Evolutionary conservation across 2,797 vertebrate species (phyloP).

Genomic region (Petrocephalus schoutedeni): DNA sequence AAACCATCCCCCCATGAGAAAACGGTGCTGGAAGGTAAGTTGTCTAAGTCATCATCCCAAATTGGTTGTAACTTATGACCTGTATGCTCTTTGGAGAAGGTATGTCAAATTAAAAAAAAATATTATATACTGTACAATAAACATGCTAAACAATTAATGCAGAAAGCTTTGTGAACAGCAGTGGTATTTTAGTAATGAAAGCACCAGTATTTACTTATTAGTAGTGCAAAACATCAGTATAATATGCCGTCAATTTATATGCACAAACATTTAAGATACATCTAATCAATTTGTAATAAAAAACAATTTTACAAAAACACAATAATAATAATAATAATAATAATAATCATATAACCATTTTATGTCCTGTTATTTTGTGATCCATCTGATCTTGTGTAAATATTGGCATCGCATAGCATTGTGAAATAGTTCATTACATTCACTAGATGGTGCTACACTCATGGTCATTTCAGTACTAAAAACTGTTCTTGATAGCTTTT

Average conservation of each 20-base stretch:
- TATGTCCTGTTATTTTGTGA: neutral
- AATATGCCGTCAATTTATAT: neutral
- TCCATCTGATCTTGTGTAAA: neutral
- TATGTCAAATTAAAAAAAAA: neutral
- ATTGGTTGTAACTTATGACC: neutral
- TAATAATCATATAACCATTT: neutral
- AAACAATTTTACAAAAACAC: neutral
- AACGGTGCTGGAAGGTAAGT: neutral
- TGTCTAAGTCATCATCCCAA: neutral
- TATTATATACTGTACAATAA: neutral
- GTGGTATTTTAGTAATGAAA: neutral
- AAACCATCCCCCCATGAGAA: neutral
- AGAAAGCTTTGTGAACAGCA: neutral
- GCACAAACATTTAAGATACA: neutral
- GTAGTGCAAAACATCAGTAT: neutral
- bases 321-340: neutral
- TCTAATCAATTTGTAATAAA: neutral
- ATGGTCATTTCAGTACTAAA: neutral
- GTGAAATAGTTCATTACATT: neutral
- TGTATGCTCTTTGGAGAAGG: neutral
- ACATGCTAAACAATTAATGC: neutral
- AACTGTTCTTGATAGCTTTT: neutral
- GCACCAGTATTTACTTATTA: neutral
- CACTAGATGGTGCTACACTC: slow-evolving; percentile 8
- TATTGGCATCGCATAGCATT: neutral